Percentiles rank a stretch among this genome's conserved stretches.
These are phyloP conservation scores for Paedocypris micromegethes DNA, from an alignment of 2,797 vertebrate species.

Conservation along the genomic window DNA sequence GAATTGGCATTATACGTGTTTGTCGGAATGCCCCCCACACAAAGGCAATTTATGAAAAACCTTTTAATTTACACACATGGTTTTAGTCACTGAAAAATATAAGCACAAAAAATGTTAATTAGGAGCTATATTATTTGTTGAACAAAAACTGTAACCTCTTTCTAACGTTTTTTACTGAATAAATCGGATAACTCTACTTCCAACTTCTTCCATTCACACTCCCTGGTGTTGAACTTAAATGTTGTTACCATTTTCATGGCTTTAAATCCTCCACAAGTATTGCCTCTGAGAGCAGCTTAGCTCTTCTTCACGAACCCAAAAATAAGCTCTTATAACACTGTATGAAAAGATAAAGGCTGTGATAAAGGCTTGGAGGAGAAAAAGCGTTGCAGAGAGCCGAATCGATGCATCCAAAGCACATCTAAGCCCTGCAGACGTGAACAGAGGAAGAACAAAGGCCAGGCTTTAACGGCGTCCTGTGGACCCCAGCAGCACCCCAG, in stretches of 20 bases:
- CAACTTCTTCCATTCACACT: neutral
- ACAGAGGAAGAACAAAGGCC: constrained; percentile 18
- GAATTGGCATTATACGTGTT: too few species aligned
- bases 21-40: too few species aligned
- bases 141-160: too few species aligned
- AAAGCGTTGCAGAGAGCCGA: constrained; percentile 28
- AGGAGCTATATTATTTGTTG: too few species aligned
- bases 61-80: too few species aligned
- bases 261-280: constrained; percentile 9
- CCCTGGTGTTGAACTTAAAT: neutral
- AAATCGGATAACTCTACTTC: too few species aligned
- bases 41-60: too few species aligned
- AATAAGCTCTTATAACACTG: constrained; percentile 35
- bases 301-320: constrained; percentile 27
- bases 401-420: constrained; percentile 16
- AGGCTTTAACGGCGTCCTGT: neutral
- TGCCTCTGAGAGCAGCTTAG: constrained; percentile 11
- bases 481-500: neutral
- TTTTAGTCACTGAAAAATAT: too few species aligned
- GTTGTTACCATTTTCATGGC: constrained; percentile 6
- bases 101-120: too few species aligned
- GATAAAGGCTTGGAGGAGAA: constrained; percentile 3
- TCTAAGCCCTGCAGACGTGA: constrained; percentile 18
- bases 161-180: too few species aligned
- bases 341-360: constrained; percentile 21